A percentile compares a stretch with the other conserved stretches of the same genome.
Evolutionary conservation across 2,888 invertebrate genomes (phyloP).

Genomic region (Rhingia campestris): DNA sequence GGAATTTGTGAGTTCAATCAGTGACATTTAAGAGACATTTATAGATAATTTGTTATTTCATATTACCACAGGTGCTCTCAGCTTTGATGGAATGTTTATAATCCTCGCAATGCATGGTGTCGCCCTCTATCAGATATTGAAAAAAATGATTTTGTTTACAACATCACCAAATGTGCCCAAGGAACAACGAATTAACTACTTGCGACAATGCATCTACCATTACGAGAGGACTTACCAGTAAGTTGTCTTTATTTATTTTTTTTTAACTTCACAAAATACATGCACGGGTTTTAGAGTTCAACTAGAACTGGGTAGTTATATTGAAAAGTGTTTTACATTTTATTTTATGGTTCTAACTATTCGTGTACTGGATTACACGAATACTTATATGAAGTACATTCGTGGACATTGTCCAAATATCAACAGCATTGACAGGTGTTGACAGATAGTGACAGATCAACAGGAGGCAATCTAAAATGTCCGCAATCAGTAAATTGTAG

Average conservation of each 20-base stretch:
- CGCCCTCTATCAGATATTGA: conserved; percentile 77
- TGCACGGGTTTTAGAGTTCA: neutral
- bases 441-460: too few species aligned
- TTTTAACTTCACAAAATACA: neutral
- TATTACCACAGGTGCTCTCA: conserved; percentile 76
- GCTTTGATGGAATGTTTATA: conserved; percentile 79
- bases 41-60: neutral
- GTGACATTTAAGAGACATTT: conserved; percentile 20
- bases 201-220: conserved; percentile 78
- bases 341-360: too few species aligned
- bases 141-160: conserved; percentile 76
- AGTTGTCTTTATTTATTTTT: neutral
- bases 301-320: too few species aligned
- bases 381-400: too few species aligned
- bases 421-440: too few species aligned
- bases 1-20: conserved; percentile 78
- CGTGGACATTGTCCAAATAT: too few species aligned
- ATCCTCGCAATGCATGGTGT: conserved; percentile 78
- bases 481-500: too few species aligned
- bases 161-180: conserved; percentile 77
- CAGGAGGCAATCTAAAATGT: too few species aligned
- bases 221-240: conserved; percentile 77
- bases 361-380: too few species aligned
- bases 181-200: conserved; percentile 77
- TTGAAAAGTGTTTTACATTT: too few species aligned